phyloP scores from a whole-genome alignment of 1,140 invertebrate species.

The Drosophila setifemur region DNA sequence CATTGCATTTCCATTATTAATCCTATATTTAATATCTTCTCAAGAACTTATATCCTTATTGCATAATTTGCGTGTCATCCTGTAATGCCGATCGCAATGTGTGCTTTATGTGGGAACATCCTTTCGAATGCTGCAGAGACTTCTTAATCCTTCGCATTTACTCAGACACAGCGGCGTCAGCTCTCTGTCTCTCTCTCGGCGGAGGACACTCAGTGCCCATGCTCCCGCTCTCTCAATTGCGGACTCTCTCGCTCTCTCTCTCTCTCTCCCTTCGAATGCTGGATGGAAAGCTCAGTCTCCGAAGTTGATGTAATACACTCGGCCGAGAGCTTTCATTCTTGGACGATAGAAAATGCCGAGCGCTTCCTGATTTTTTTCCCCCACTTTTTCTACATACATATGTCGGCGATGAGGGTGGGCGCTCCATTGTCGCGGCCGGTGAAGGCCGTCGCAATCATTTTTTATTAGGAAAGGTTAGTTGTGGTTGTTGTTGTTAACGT shows the following conservation, averaged over 20 bases:
- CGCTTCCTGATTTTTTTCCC: constrained; percentile 34
- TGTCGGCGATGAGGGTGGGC: constrained; percentile 1
- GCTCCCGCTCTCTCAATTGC: neutral
- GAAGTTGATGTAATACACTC: constrained; percentile 43
- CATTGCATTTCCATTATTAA: too few relatives aligned
- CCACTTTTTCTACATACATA: too few relatives aligned
- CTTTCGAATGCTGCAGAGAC: neutral
- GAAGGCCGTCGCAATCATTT: constrained; percentile 72
- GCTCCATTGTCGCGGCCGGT: constrained; percentile 32
- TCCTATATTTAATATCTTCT: too few relatives aligned
- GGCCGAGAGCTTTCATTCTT: constrained; percentile 32
- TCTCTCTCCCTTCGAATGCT: constrained; percentile 36
- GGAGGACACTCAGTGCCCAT: constrained; percentile 7
- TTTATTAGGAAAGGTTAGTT: constrained; percentile 78
- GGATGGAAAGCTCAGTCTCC: constrained; percentile 62
- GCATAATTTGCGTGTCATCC: too few relatives aligned
- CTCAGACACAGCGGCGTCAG: constrained; percentile 63
- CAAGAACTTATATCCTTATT: too few relatives aligned
- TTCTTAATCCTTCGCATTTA: constrained; percentile 7
- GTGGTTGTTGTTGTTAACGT: constrained; percentile 56
- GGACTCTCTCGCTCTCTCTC: too few relatives aligned
- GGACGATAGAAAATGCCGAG: constrained; percentile 36
- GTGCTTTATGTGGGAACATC: neutral
- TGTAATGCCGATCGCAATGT: neutral
- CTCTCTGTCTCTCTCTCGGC: constrained; percentile 1